Base-by-base conservation (phyloP, 1,140 invertebrate species). In the Drosophila watanabei region DNA sequence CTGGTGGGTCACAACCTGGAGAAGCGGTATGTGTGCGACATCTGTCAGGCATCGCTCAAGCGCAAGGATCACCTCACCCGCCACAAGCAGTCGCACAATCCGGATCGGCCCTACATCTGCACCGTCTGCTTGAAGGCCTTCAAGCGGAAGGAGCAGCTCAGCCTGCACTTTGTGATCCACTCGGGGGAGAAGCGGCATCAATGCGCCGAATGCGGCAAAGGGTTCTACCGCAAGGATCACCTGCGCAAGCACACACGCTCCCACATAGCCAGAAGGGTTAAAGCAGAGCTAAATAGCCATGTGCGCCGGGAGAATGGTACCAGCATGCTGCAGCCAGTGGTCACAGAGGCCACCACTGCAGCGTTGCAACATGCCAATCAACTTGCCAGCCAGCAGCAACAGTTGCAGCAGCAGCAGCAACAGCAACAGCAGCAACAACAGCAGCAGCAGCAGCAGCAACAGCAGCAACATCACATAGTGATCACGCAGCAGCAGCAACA, bases 181-280 rank as follows among this genome's bases (percentile, higher is more conserved):
- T 97, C 96, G 0, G 97, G 97, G 3, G 97, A 98, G 91, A 98
- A 98, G 91, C 94, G 96, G 35, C 97, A 98, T 82, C 95, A 97
- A 9, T 98, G 97, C 93, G 96, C 96, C 33, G 97, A 97, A 82
- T 98, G 97, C 82, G 96, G 97, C 48, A 98, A 98, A 94, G 97
- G 95, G 41, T 96, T 96, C 93, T 96, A 96, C 87, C 94, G 96
- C 48, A 96, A 96, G 86, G 96, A 97, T 93, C 96, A 97, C 92
- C 93, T 97, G 52, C 94, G 94, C 54, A 97, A 97, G 82, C 97
- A 97, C 90, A 96, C 96, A 10, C 95, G 96, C 60, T 97, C 96
- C 43, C 97, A 97, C 93, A 97, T 97, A 69, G 96, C 96, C 13
- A 94, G 96, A 35, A 94, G 96, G 46, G 96, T 97, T 10, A 97